A percentile compares a stretch with the other conserved stretches of the same genome.
Conservation (phyloP, 2,888 invertebrate genomes). For the Cheilosia soror region DNA sequence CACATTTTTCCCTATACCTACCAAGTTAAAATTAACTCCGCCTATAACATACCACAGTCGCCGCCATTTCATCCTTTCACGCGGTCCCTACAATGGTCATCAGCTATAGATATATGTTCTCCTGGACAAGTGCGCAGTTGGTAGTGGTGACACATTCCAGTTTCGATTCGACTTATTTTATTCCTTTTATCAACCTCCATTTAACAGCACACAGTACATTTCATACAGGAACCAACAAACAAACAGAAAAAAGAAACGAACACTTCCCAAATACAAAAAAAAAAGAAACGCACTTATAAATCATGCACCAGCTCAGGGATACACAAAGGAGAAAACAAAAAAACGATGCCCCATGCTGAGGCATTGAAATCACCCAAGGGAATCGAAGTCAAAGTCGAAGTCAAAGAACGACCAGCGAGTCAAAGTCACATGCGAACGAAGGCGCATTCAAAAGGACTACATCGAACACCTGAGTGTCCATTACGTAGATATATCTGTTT, state of each 20-base stretch:
- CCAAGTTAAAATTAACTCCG: slow-evolving; percentile 48
- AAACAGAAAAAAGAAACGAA: slow-evolving; percentile 10
- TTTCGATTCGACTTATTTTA: slow-evolving; percentile 33
- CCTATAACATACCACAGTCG: slow-evolving; percentile 38
- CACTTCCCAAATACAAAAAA: slow-evolving; percentile 56
- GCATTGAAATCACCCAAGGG: slow-evolving; percentile 71
- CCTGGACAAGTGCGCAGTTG: slow-evolving; percentile 63
- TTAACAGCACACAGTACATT: slow-evolving; percentile 11
- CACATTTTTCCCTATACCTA: no score
- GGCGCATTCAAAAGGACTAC: slow-evolving; percentile 48
- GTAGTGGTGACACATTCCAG: slow-evolving; percentile 69
- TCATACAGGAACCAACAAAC: neutral
- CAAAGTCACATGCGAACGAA: slow-evolving; percentile 46
- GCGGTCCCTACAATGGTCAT: slow-evolving; percentile 50
- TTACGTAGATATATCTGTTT: slow-evolving; percentile 43
- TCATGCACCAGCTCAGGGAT: slow-evolving; percentile 59
- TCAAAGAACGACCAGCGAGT: slow-evolving; percentile 52
- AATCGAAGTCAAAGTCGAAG: slow-evolving; percentile 32
- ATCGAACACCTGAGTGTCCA: slow-evolving; percentile 68
- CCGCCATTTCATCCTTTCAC: slow-evolving; percentile 59
- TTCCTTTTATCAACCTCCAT: slow-evolving; percentile 37
- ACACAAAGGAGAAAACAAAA: slow-evolving; percentile 27
- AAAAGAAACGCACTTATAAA: slow-evolving; percentile 68
- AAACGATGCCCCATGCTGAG: slow-evolving; percentile 58
- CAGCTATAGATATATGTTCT: slow-evolving; percentile 23